phyloP scores from a whole-genome alignment of 2,888 invertebrate genomes.

The Agapetus fuscipes region DNA sequence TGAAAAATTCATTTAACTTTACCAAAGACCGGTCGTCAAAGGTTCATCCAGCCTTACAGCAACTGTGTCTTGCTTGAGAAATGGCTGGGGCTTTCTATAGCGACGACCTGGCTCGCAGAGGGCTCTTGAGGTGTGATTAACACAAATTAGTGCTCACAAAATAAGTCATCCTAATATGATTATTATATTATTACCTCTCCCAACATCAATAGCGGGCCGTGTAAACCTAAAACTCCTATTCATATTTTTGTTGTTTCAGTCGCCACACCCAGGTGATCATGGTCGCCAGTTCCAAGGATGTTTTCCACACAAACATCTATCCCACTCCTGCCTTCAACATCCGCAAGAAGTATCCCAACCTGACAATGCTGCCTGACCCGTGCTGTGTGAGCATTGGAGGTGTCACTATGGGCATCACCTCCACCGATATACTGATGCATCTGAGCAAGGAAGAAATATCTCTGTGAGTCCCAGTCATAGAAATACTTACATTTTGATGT shows the following conservation, averaged over 20 bases:
- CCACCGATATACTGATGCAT: constrained; percentile 77
- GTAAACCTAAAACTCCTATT: no score
- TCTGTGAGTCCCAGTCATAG: constrained; percentile 43
- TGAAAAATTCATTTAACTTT: no score
- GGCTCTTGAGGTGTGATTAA: no score
- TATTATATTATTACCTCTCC: no score
- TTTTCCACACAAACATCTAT: constrained; percentile 67
- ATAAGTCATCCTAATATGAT: no score
- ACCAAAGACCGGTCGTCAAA: no score
- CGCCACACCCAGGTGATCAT: constrained; percentile 62
- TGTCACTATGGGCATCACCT: constrained; percentile 66
- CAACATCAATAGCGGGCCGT: no score
- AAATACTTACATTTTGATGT: neutral
- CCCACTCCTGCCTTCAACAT: constrained; percentile 71
- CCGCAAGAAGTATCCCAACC: constrained; percentile 47
- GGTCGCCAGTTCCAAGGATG: constrained; percentile 68
- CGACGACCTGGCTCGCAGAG: no score
- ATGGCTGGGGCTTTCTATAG: no score
- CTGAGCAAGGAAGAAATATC: constrained; percentile 71
- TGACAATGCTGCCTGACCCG: constrained; percentile 72
- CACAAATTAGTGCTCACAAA: no score
- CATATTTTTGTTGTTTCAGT: constrained; percentile 34
- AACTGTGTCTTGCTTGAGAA: no score
- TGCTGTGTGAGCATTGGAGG: constrained; percentile 68
- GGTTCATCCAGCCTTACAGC: no score